Evolutionary conservation across 2,888 invertebrate species (phyloP).

Genomic region (Sthenelais limicola): DNA sequence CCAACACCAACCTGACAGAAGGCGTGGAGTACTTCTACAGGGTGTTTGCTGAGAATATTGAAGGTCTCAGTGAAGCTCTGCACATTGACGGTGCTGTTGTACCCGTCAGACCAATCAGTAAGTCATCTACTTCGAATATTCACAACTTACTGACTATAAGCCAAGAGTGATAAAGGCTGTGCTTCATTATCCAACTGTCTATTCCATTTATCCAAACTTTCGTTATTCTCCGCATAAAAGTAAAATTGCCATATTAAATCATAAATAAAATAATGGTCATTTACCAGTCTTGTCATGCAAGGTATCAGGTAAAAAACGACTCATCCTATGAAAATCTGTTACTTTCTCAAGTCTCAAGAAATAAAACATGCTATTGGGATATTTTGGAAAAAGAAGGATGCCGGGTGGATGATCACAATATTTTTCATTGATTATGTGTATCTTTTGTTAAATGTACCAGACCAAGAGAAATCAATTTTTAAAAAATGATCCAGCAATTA

Average conservation of each 20-base stretch:
- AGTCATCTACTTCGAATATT: slow-evolving; percentile 49
- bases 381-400: too few species aligned
- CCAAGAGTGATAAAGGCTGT: background rate
- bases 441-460: too few species aligned
- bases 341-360: too few species aligned
- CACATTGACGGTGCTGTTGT: slow-evolving; percentile 49
- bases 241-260: background rate
- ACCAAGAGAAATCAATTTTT: too few species aligned
- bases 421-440: too few species aligned
- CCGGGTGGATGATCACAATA: too few species aligned
- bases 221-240: background rate
- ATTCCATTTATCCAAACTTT: background rate
- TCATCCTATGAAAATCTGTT: too few species aligned
- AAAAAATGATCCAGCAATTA: too few species aligned
- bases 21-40: slow-evolving; percentile 89
- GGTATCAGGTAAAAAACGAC: too few species aligned
- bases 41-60: slow-evolving; percentile 87
- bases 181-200: background rate
- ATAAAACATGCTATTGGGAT: too few species aligned
- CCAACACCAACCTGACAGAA: slow-evolving; percentile 77
- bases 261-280: background rate
- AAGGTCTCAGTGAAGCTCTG: slow-evolving; percentile 84
- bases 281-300: too few species aligned
- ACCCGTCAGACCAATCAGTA: slow-evolving; percentile 63
- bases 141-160: background rate